Base-by-base conservation (phyloP, 2,797 vertebrate genomes). In the Chanos chanos region DNA sequence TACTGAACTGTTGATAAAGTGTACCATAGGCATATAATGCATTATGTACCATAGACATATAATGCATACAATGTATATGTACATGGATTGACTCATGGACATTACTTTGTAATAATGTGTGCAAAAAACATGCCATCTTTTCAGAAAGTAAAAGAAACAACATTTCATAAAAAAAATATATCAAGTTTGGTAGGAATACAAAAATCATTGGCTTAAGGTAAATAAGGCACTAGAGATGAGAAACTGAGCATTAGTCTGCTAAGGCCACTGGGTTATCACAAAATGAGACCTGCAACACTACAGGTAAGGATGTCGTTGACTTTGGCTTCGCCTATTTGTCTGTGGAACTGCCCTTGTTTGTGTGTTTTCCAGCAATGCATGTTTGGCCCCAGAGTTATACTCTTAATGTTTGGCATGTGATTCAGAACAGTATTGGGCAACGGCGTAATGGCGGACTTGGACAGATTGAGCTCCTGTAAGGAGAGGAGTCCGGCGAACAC, bases 391-490 rank as follows among this genome's bases (percentile, higher is more conserved):
- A 96, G 60, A 3, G 83, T 88, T 64, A 97, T 84, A 12, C 92
- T 95, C 81, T 93, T 93, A 71, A 99, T 86, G 1, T 89, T 92
- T 0, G 94, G 94, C 64, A 99, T 79, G 60, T 92, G 85, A 64
- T 75, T 84, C 28, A 98, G 82, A 68, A 92, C 83, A 19, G 79
- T 78, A 47, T 85, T 89, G 0, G 95, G 93, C 69, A 96, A 76
- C 2, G 89, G 85, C 0, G 61, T 71, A 64, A 94, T 57, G 0
- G 86, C 87, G 0, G 94, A 94, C 63, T 89, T 89, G 0, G 93
- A 92, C 71, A 99, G 77, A 62, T 94, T 93, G 66, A 99, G 90
- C 76, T 99, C 96, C 54, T 94, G 96, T 52, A 99, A 76, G 12
- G 94, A 90, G 34, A 68, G 79, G 39, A 99, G 82, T 48, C 92